Evolutionary conservation across 2,113 vertebrate genomes (phyloP).

Genomic region (Ceratotherium simum): DNA sequence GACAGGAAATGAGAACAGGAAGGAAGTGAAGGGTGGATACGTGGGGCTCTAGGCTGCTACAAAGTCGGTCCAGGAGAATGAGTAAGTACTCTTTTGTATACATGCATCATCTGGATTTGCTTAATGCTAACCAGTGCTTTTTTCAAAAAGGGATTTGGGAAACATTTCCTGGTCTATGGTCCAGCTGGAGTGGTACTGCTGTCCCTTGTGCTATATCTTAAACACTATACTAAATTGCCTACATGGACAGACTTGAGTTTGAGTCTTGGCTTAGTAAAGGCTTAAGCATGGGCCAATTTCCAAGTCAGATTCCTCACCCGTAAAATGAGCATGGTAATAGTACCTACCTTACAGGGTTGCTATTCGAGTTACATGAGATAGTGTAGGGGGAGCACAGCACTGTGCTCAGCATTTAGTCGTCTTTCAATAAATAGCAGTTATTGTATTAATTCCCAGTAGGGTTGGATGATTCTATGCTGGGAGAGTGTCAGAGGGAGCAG

Average conservation of each 20-base stretch:
- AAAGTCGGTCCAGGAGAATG: background rate
- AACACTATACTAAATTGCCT: background rate
- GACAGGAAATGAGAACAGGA: background rate
- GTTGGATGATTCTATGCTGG: background rate
- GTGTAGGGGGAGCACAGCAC: background rate
- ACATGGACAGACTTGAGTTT: background rate
- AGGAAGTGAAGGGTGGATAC: background rate
- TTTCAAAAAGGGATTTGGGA: background rate
- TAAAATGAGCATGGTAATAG: background rate
- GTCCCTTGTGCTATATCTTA: background rate
- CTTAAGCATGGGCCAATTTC: background rate
- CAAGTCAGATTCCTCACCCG: background rate
- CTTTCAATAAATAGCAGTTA: background rate
- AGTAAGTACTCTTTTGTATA: background rate
- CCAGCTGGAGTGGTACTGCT: background rate
- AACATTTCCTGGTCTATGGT: background rate
- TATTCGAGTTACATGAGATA: background rate
- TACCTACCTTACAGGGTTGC: background rate
- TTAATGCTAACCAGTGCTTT: background rate
- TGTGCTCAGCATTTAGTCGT: background rate
- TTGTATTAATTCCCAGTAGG: background rate
- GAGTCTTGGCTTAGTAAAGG: background rate
- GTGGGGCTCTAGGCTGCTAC: background rate
- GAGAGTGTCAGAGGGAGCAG: background rate
- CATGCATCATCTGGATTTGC: background rate